phyloP scores from a whole-genome alignment of 2,113 vertebrate genomes.

The Coreoperca whiteheadi region DNA sequence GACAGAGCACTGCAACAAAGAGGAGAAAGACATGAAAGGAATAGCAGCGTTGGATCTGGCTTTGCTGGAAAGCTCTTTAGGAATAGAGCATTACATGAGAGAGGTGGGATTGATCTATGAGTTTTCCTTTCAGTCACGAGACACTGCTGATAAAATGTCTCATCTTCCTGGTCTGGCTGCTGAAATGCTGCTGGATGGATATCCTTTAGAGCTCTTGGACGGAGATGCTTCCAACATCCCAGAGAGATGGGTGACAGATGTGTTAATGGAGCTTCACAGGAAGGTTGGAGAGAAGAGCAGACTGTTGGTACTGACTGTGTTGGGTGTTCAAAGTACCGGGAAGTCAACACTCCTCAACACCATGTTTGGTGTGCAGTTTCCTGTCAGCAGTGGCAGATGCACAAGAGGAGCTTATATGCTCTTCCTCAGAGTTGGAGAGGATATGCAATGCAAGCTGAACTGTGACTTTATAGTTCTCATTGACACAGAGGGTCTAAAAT shows the following conservation, averaged over 20 bases:
- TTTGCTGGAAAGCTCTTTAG: slow-evolving; percentile 71
- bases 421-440: slow-evolving; percentile 61
- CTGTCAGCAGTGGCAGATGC: slow-evolving; percentile 81
- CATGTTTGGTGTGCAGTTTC: slow-evolving; percentile 89
- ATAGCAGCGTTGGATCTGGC: slow-evolving; percentile 58
- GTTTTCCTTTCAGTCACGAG: slow-evolving; percentile 21
- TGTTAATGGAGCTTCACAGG: slow-evolving; percentile 67
- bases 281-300: slow-evolving; percentile 58
- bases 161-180: slow-evolving; percentile 66
- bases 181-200: slow-evolving; percentile 73
- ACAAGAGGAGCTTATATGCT: slow-evolving; percentile 83
- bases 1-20: background rate
- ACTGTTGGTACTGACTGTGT: slow-evolving; percentile 71
- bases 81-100: slow-evolving; percentile 79
- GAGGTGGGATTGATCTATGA: slow-evolving; percentile 78
- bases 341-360: slow-evolving; percentile 89
- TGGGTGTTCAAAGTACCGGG: slow-evolving; percentile 79
- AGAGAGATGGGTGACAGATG: slow-evolving; percentile 65
- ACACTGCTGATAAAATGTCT: background rate
- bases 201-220: slow-evolving; percentile 77
- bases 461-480: slow-evolving; percentile 78
- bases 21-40: background rate
- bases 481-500: slow-evolving; percentile 76
- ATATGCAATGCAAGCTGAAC: slow-evolving; percentile 57
- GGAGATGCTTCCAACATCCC: slow-evolving; percentile 78